Evolutionary conservation across 2,797 vertebrate genomes (phyloP).

Genomic region (Pseudomugil gertrudae): DNA sequence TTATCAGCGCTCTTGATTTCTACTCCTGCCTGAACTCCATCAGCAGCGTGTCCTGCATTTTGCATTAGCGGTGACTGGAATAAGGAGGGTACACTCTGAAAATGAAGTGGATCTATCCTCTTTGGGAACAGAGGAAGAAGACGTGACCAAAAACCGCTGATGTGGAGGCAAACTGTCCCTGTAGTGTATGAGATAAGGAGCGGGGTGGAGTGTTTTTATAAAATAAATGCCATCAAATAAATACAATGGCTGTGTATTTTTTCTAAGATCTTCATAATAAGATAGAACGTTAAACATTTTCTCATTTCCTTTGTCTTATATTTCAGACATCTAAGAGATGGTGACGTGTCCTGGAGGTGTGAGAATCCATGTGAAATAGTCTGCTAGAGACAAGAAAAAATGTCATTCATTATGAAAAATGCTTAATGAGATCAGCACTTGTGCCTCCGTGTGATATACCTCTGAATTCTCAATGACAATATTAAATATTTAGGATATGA

Average conservation of each 20-base stretch:
- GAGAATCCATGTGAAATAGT: conserved; percentile 65
- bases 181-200: conserved; percentile 32
- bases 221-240: conserved; percentile 58
- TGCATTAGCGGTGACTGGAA: conserved; percentile 37
- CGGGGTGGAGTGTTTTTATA: conserved; percentile 30
- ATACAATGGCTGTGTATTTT: conserved; percentile 49
- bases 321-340: conserved; percentile 59
- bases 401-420: conserved; percentile 72
- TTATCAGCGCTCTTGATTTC: conserved; percentile 47
- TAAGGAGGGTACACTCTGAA: conserved; percentile 25
- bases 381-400: conserved; percentile 53
- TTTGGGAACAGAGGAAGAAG: conserved; percentile 23
- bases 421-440: conserved; percentile 65
- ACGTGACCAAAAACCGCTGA: conserved; percentile 24
- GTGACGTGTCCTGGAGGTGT: conserved; percentile 54
- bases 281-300: conserved; percentile 56
- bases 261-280: conserved; percentile 51
- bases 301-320: conserved; percentile 72
- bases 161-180: conserved; percentile 32
- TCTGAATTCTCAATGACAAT: conserved; percentile 62
- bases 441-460: conserved; percentile 43
- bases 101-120: conserved; percentile 52
- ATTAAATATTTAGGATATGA: conserved; percentile 76
- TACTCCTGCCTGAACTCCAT: conserved; percentile 26
- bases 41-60: conserved; percentile 20